phyloP scores from a whole-genome alignment of 2,888 invertebrate genomes.

The Melitaea athalia region DNA sequence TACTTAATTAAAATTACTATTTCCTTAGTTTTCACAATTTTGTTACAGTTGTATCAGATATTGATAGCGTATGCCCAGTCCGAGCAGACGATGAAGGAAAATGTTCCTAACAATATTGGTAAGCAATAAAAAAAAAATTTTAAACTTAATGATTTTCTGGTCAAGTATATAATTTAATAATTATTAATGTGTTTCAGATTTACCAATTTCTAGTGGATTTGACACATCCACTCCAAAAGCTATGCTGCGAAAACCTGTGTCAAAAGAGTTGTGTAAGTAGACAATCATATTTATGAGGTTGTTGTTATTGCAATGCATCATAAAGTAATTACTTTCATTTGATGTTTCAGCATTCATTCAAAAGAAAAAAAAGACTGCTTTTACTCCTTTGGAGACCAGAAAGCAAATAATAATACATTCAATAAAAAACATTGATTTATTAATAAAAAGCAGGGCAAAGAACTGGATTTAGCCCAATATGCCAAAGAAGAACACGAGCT shows the following conservation, averaged over 20 bases:
- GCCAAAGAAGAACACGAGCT: background rate
- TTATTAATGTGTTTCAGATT: background rate
- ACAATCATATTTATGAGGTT: background rate
- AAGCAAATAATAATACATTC: too few relatives aligned
- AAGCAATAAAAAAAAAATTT: too few relatives aligned
- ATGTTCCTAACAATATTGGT: too few relatives aligned
- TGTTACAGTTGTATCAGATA: too few relatives aligned
- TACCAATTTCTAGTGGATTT: background rate
- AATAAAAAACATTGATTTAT: background rate
- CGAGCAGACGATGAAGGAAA: too few relatives aligned
- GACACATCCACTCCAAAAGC: background rate
- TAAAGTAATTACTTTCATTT: too few relatives aligned
- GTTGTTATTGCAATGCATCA: background rate
- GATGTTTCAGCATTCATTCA: background rate
- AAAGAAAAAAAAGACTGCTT: background rate
- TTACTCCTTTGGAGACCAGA: too few relatives aligned
- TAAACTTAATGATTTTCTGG: too few relatives aligned
- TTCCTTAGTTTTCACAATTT: too few relatives aligned
- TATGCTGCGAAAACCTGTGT: conserved; percentile 8
- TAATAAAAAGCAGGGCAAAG: background rate
- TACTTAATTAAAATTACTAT: too few relatives aligned
- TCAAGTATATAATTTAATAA: too few relatives aligned
- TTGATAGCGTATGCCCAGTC: too few relatives aligned
- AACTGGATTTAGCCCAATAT: background rate
- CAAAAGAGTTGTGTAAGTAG: background rate